Base-by-base conservation (phyloP, 2,888 invertebrate genomes). In the Rhodophaea formosa region DNA sequence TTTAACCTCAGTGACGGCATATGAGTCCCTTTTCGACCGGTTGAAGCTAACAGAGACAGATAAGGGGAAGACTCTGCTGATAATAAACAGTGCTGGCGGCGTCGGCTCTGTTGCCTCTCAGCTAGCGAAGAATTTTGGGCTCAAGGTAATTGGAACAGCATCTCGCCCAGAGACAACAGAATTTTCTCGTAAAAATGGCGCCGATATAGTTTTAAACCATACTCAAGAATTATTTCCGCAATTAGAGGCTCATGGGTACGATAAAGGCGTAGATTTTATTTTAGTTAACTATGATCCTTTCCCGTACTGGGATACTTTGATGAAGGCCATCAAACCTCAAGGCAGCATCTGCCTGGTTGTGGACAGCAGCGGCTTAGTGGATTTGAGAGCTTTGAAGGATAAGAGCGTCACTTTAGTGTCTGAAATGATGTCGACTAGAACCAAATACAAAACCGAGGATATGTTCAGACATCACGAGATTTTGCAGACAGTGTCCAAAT, bases 21-120 rank as follows among this genome's bases (percentile, higher is more conserved):
- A 77, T 60, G 89, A 88, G 63, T 72, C 83, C 16, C 62, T 90
- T 15, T 80, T 72, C 63, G 89, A 90, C 54, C 77, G 88, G 3
- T 62, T 90, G 44, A 57, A 74, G 16, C 43, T 90, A n/a, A 75
- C 86, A 12, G 81, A 82, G 16, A 85, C 84, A 59, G 88, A 88
- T 65, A 80, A 73, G 62, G 86, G 84, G 2, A 89, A 84, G 63
- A 70, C 82, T 17, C 64, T 90, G 8, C 68, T 89, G 52, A 77
- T 90, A 29, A 83, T 90, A 46, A 90, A 89, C 58, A 90, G 89
- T 62, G 85, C 82, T 1, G 90, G 89, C 0, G 90, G 90, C 23
- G 89, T 89, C 0, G 90, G 90, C 0, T 82, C 88, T 7, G 70
- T 89, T 0, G 88, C 89, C 8, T 77, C 84, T 15, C 90, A 90